Evolutionary conservation across 2,888 invertebrate genomes (phyloP).

Genomic region (Capitulum mitella): DNA sequence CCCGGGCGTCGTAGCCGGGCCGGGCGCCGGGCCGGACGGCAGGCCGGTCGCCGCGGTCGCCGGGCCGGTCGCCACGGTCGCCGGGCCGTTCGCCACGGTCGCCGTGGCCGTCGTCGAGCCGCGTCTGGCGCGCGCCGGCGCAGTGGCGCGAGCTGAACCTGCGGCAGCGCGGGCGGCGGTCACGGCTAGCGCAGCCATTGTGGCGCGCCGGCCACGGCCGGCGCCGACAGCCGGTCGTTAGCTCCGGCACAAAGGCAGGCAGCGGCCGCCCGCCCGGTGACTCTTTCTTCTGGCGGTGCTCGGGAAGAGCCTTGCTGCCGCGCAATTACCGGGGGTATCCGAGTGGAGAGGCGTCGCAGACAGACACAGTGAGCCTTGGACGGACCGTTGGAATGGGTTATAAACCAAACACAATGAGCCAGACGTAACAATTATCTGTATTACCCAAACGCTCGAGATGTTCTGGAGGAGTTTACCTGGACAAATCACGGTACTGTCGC

Average conservation of each 20-base stretch:
- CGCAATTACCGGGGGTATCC: background rate
- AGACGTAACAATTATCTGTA: too few relatives aligned
- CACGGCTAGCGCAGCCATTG: background rate
- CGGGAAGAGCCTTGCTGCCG: background rate
- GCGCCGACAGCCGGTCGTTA: background rate
- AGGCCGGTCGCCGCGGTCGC: background rate
- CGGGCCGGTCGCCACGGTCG: background rate
- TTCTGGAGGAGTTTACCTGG: too few relatives aligned
- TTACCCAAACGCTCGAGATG: too few relatives aligned
- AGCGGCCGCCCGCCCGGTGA: background rate
- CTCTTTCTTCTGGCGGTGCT: background rate
- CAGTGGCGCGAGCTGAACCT: conserved; percentile 4
- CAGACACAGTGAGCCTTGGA: too few relatives aligned
- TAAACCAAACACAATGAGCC: too few relatives aligned
- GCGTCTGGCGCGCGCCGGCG: background rate
- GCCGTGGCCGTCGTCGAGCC: background rate
- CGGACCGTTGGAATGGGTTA: too few relatives aligned
- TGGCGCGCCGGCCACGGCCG: background rate
- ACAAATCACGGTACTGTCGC: too few relatives aligned
- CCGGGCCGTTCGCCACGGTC: background rate
- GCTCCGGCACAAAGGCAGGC: background rate
- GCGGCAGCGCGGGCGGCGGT: background rate
- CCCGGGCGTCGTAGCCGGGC: background rate
- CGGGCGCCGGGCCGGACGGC: background rate
- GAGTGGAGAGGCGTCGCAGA: too few relatives aligned